phyloP scores from a whole-genome alignment of 2,113 vertebrate species.

The Typhlomys cinereus region DNA sequence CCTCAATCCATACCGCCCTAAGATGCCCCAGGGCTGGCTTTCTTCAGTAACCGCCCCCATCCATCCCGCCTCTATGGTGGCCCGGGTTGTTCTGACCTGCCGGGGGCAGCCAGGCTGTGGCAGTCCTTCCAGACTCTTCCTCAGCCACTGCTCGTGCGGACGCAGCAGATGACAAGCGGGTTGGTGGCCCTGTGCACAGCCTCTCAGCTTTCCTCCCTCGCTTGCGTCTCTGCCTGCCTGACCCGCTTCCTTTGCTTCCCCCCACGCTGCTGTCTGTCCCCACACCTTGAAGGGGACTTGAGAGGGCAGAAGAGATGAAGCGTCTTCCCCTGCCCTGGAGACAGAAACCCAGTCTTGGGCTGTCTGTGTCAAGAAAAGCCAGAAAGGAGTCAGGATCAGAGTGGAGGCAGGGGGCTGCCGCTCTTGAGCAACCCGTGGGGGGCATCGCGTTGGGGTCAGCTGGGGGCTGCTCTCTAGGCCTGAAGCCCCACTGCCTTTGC shows the following conservation, averaged over 20 bases:
- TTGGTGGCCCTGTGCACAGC: background rate
- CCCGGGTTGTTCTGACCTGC: background rate
- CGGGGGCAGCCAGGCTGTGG: no score
- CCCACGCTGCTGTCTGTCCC: background rate
- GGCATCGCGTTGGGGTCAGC: background rate
- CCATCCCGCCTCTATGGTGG: background rate
- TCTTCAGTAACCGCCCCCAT: background rate
- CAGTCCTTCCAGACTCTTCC: background rate
- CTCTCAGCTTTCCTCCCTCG: background rate
- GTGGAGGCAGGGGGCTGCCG: background rate
- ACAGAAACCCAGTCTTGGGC: background rate
- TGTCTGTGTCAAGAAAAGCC: background rate
- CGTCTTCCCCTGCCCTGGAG: background rate
- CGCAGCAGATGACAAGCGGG: no score
- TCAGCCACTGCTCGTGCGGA: background rate
- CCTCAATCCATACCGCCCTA: background rate
- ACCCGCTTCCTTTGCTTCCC: background rate
- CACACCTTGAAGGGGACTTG: background rate
- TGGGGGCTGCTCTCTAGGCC: background rate
- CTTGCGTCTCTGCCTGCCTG: background rate
- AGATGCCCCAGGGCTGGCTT: background rate
- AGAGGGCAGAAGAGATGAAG: background rate
- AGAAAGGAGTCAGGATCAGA: background rate
- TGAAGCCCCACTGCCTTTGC: background rate
- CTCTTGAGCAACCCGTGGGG: background rate